Percentiles rank a stretch among this genome's conserved stretches.
Conservation (phyloP, 2,888 invertebrate species). For the Eilema depressum region DNA sequence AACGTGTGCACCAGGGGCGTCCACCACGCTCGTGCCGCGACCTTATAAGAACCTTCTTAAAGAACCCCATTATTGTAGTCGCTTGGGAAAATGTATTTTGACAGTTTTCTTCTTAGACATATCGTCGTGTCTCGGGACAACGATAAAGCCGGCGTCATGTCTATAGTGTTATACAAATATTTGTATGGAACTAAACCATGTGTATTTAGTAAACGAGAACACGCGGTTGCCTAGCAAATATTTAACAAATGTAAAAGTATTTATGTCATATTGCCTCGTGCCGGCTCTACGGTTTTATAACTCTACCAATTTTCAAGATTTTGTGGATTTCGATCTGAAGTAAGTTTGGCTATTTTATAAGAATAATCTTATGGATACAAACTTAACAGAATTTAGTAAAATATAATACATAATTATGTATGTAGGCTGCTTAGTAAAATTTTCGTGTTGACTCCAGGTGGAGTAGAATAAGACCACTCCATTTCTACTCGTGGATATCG, state of each 20-base stretch:
- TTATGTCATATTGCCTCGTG: background rate
- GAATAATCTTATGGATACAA: too few species aligned
- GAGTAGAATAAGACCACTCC: too few species aligned
- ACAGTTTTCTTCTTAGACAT: background rate
- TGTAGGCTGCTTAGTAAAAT: too few species aligned
- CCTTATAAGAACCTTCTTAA: too few species aligned
- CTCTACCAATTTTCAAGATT: background rate
- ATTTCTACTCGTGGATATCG: too few species aligned
- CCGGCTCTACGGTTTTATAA: background rate
- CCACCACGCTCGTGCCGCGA: too few species aligned
- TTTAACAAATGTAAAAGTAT: conserved; percentile 1
- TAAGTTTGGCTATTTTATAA: background rate
- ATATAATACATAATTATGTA: too few species aligned
- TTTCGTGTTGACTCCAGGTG: too few species aligned
- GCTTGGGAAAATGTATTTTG: too few species aligned
- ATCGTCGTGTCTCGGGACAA: background rate
- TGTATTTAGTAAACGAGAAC: conserved; percentile 1
- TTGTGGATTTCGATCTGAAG: background rate
- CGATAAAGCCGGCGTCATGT: background rate
- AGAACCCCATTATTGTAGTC: too few species aligned
- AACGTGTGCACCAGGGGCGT: too few species aligned
- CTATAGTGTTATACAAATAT: background rate
- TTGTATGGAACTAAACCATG: background rate
- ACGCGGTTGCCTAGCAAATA: conserved; percentile 1
- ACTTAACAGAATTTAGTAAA: too few species aligned